phyloP scores from a whole-genome alignment of 30 jellyfish, hydroid and myxozoan genomes.

The Aurelia aurita region DNA sequence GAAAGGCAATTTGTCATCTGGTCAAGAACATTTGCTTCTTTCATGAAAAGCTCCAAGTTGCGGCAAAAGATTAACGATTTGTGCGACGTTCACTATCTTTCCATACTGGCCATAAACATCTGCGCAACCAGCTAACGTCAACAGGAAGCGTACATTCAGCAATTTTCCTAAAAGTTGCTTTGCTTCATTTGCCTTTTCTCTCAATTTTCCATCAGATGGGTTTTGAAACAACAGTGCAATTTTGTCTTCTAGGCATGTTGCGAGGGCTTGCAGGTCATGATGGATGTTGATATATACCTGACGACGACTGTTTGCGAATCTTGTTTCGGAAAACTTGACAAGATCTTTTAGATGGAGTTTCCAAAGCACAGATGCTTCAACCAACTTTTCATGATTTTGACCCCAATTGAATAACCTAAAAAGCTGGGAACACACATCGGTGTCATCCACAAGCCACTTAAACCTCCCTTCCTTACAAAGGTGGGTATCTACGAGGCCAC shows the following conservation, averaged over 20 bases:
- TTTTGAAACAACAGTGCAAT: conserved; percentile 20
- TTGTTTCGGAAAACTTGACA: conserved; percentile 17
- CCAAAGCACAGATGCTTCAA: conserved; percentile 30
- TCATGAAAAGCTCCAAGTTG: conserved; percentile 29
- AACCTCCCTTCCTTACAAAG: conserved; percentile 34
- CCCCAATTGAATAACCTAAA: conserved; percentile 37
- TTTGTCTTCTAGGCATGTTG: too few relatives aligned
- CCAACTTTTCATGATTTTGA: conserved; percentile 31
- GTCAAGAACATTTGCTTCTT: too few relatives aligned
- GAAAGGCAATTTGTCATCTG: conserved; percentile 33
- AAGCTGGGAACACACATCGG: conserved; percentile 33
- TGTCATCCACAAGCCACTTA: conserved; percentile 46
- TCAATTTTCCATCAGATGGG: too few relatives aligned
- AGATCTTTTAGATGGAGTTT: conserved; percentile 20
- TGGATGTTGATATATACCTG: conserved; percentile 14
- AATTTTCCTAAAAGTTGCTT: conserved; percentile 47
- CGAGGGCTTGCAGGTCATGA: conserved; percentile 16
- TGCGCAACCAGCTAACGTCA: conserved; percentile 51
- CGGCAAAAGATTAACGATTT: conserved; percentile 23
- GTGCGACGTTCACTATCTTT: too few relatives aligned
- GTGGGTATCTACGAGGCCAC: conserved; percentile 25
- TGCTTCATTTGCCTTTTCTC: conserved; percentile 6
- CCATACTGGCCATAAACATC: conserved; percentile 57
- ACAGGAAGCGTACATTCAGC: conserved; percentile 47
- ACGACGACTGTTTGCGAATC: conserved; percentile 16